Percentiles rank a stretch among this genome's conserved stretches.
These are phyloP conservation scores for Drosophila helvetica DNA, from an alignment of 2,888 invertebrate species.

Conservation along the genomic window DNA sequence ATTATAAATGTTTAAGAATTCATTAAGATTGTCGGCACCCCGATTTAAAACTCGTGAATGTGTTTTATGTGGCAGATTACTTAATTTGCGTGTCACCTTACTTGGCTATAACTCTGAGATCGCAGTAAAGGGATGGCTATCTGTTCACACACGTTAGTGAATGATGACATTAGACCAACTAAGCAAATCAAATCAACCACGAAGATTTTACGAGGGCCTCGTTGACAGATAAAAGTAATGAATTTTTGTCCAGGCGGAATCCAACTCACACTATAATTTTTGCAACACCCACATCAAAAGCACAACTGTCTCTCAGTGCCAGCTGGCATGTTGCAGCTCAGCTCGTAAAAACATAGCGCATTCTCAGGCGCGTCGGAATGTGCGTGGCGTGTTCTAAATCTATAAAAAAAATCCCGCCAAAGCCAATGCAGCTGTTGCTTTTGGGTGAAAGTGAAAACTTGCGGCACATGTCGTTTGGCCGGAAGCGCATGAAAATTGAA, in stretches of 20 bases:
- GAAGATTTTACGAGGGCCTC: neutral
- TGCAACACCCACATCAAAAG: slow-evolving; percentile 54
- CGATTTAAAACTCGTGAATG: slow-evolving; percentile 34
- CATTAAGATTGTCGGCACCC: slow-evolving; percentile 49
- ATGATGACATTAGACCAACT: neutral
- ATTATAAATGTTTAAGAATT: slow-evolving; percentile 56
- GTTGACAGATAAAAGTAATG: neutral
- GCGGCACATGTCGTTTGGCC: slow-evolving; percentile 54
- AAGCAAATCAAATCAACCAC: neutral
- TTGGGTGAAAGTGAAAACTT: slow-evolving; percentile 66
- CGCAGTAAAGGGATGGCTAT: slow-evolving; percentile 12
- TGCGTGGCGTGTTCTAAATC: slow-evolving; percentile 52
- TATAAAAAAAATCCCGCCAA: slow-evolving; percentile 56
- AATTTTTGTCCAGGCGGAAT: slow-evolving; percentile 3
- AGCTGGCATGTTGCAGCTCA: slow-evolving; percentile 39
- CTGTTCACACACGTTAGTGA: neutral
- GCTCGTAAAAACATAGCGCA: slow-evolving; percentile 47
- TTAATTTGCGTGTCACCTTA: slow-evolving; percentile 14
- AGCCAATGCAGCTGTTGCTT: slow-evolving; percentile 53
- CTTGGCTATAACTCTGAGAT: slow-evolving; percentile 12
- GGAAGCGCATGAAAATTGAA: slow-evolving; percentile 68
- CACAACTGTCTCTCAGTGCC: slow-evolving; percentile 46
- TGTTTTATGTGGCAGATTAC: slow-evolving; percentile 4
- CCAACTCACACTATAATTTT: slow-evolving; percentile 19
- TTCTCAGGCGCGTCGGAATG: slow-evolving; percentile 44